These are phyloP conservation scores for Andinoacara biseriatus DNA, from an alignment of 2,113 vertebrate species.

Conservation along the genomic window DNA sequence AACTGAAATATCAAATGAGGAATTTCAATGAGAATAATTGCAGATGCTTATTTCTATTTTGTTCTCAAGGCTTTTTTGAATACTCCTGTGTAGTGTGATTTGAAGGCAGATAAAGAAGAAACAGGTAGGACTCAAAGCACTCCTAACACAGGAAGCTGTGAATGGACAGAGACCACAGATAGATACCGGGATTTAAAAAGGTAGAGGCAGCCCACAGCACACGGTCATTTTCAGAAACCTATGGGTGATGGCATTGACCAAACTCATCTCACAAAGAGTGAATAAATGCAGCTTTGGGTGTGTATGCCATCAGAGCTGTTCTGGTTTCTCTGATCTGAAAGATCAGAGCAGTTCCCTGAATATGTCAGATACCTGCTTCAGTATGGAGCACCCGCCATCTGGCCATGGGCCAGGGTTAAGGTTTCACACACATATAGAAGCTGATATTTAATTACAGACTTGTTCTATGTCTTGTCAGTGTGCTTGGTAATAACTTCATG, in stretches of 20 bases:
- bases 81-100: neutral
- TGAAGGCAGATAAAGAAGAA: neutral
- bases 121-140: neutral
- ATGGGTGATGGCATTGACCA: slow-evolving; percentile 1
- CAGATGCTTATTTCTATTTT: slow-evolving; percentile 20
- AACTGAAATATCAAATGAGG: neutral
- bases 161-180: neutral
- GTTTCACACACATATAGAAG: neutral
- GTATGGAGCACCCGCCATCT: neutral
- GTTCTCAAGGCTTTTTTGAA: slow-evolving; percentile 19
- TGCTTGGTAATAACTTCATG: neutral
- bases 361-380: neutral
- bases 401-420: neutral
- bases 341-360: neutral
- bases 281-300: neutral
- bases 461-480: neutral
- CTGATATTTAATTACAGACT: neutral
- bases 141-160: neutral
- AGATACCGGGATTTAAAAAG: neutral
- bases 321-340: neutral
- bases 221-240: neutral
- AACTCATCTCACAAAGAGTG: neutral
- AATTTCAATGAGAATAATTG: slow-evolving; percentile 20
- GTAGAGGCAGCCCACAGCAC: neutral
- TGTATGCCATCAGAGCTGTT: neutral